A percentile compares a stretch with the other conserved stretches of the same genome.
Evolutionary conservation across 2,113 vertebrate genomes (phyloP).

Genomic region (Psilopogon haemacephalus): DNA sequence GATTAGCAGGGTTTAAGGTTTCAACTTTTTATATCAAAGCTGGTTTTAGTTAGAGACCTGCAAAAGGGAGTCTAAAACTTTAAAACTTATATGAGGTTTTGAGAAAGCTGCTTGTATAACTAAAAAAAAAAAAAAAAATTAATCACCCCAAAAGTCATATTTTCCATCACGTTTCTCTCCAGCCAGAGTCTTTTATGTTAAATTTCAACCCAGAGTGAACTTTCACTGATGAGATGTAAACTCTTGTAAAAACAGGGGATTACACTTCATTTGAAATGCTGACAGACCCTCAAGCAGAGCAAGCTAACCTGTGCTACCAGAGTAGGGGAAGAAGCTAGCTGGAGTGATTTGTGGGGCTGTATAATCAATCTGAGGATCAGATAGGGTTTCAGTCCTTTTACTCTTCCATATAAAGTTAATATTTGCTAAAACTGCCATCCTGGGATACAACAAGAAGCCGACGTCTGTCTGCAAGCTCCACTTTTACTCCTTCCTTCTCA

Average conservation of each 20-base stretch:
- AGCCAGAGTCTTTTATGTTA: slow-evolving; percentile 26
- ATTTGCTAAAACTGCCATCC: slow-evolving; percentile 53
- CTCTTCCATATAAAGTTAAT: slow-evolving; percentile 64
- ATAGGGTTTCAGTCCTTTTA: slow-evolving; percentile 56
- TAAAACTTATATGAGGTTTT: slow-evolving; percentile 47
- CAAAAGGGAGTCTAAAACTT: slow-evolving; percentile 30
- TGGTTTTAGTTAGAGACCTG: slow-evolving; percentile 31
- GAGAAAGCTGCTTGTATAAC: slow-evolving; percentile 51
- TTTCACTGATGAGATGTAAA: slow-evolving; percentile 24
- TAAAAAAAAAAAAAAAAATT: not conserved
- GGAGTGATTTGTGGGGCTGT: slow-evolving; percentile 27
- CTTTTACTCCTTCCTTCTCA: not conserved
- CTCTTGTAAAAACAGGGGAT: slow-evolving; percentile 47
- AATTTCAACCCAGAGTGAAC: slow-evolving; percentile 62
- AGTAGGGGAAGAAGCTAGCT: not conserved
- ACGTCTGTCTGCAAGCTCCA: not conserved
- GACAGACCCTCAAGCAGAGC: not conserved
- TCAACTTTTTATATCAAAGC: slow-evolving; percentile 34
- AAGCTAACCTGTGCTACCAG: not conserved
- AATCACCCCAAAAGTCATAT: slow-evolving; percentile 33
- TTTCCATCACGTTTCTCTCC: slow-evolving; percentile 53
- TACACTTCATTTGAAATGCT: slow-evolving; percentile 30
- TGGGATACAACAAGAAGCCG: slow-evolving; percentile 37
- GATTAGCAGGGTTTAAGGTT: slow-evolving; percentile 50
- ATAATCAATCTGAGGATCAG: slow-evolving; percentile 58